Percentiles rank a stretch among this genome's conserved stretches.
Conservation (phyloP, 2,113 vertebrate species). For the Hiodon tergisus region DNA sequence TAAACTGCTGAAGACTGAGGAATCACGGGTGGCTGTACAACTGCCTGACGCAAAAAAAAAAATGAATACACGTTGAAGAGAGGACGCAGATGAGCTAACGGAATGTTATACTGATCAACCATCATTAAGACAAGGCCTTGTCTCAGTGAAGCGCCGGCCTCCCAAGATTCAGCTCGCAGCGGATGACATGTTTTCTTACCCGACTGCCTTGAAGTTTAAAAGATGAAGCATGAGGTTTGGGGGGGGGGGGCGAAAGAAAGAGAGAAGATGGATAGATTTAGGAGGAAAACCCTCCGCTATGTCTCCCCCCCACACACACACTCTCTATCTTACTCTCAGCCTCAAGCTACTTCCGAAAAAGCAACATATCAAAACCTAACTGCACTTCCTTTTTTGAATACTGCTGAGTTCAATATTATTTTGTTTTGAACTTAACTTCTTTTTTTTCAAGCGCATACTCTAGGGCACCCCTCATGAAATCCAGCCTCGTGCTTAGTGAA, state of each 20-base stretch:
- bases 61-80: conserved; percentile 59
- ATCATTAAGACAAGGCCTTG: conserved; percentile 51
- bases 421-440: conserved; percentile 59
- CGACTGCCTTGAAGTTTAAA: conserved; percentile 55
- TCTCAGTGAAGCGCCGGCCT: conserved; percentile 54
- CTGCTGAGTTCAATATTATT: conserved; percentile 73
- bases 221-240: conserved; percentile 46
- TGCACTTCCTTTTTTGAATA: conserved; percentile 62
- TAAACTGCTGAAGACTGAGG: conserved; percentile 58
- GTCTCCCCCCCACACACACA: conserved; percentile 13
- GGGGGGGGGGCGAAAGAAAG: conserved; percentile 41
- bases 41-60: conserved; percentile 55
- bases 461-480: conserved; percentile 43
- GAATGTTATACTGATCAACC: conserved; percentile 52
- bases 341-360: conserved; percentile 47
- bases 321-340: conserved; percentile 50
- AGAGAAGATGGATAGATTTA: conserved; percentile 51
- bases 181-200: conserved; percentile 59
- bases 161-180: conserved; percentile 56
- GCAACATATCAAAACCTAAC: conserved; percentile 64
- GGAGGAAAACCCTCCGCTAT: conserved; percentile 27
- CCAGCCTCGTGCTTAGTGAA: background rate
- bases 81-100: conserved; percentile 49
- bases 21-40: conserved; percentile 46
- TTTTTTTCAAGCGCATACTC: conserved; percentile 38